phyloP scores from a whole-genome alignment of 2,888 invertebrate genomes.

The Noctua janthina region DNA sequence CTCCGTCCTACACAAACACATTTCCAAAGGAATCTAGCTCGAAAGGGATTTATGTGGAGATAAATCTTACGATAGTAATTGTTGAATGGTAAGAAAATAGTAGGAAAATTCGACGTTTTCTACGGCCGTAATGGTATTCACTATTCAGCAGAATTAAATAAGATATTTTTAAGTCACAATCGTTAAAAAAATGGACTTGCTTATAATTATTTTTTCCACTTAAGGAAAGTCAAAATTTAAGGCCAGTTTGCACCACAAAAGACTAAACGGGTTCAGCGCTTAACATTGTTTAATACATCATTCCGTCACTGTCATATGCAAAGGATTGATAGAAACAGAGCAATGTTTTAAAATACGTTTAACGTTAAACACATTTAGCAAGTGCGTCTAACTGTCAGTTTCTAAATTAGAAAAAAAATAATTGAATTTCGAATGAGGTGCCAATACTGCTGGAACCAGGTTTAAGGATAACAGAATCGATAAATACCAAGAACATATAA shows the following conservation, averaged over 20 bases:
- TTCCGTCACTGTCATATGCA: too few species aligned
- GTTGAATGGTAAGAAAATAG: slow-evolving; percentile 44
- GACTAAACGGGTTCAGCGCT: too few species aligned
- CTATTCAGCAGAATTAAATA: slow-evolving; percentile 5
- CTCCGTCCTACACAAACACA: slow-evolving; percentile 58
- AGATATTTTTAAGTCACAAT: not conserved
- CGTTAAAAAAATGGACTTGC: not conserved
- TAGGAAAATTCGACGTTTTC: slow-evolving; percentile 18
- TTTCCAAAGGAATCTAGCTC: slow-evolving; percentile 44
- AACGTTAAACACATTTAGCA: too few species aligned
- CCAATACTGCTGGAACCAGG: not conserved
- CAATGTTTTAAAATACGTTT: too few species aligned
- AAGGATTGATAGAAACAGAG: too few species aligned
- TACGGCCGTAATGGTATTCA: not conserved
- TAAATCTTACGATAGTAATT: slow-evolving; percentile 49
- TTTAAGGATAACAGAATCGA: too few species aligned
- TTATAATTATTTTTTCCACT: not conserved
- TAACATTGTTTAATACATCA: too few species aligned
- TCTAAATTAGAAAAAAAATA: not conserved
- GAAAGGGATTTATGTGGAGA: slow-evolving; percentile 43
- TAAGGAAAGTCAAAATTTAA: not conserved
- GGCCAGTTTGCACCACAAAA: too few species aligned
- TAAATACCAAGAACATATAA: too few species aligned
- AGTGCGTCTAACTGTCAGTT: not conserved
- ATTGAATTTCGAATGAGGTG: not conserved